Base-by-base conservation (phyloP, 2,113 vertebrate genomes). In the Colossoma macropomum region DNA sequence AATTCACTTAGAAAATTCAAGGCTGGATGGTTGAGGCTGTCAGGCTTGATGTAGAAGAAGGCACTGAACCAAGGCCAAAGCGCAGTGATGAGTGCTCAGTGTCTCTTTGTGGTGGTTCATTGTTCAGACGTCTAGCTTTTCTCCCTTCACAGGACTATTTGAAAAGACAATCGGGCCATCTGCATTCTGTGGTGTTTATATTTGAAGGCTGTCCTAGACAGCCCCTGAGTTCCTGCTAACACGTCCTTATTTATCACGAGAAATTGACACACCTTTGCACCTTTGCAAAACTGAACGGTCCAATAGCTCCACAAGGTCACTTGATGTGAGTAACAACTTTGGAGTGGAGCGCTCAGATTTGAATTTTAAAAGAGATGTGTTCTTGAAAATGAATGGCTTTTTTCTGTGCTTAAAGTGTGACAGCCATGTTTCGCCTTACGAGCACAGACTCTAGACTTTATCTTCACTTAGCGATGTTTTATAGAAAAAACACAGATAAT, bases 331-430 rank as follows among this genome's bases (percentile, higher is more conserved):
- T 27, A 54, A 38, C 34, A 38, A 6, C 6, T 45, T 45, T 45
- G 41, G 16, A 71, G 30, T 56, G 41, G 48, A 25, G n/a, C 52
- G 21, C 50, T 80, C 16, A 19, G 50, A 71, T 80, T 38, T 27
- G 32, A 70, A 79, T 70, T 23, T 48, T n/a, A 34, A 79, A 69
- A 79, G 41, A 52, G 66, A 54, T 38, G 50, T 50, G 32, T 79
- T 28, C 23, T 70, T 56, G 23, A 32, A 80, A 38, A 27, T 48
- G 68, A 45, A 80, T 72, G 25, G 48, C 70, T 60, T 71, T 60
- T 71, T 45, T 41, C 56, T 48, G 54, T 30, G 56, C 69, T 73
- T 32, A 2, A 28, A 11, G 27, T 73, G 38, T n/a, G 38, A 48
- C 12, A 28, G 19, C 34, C 60, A 8, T n/a, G 38, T 62, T 32